Base-by-base conservation (phyloP, 2,888 invertebrate genomes). In the Brachyopa scutellaris region DNA sequence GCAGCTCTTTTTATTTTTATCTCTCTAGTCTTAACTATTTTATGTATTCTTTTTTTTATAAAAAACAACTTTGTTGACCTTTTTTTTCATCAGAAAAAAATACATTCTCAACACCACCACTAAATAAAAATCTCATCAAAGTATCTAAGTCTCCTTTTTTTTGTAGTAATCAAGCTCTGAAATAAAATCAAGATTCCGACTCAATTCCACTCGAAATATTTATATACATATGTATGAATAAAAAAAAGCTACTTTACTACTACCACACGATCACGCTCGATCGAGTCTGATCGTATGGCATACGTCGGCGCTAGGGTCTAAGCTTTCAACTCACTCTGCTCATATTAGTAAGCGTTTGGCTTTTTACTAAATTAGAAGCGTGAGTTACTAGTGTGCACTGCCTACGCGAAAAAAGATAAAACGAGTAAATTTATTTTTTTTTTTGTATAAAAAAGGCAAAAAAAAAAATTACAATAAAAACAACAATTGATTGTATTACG, bases 401-500 rank as follows among this genome's bases (percentile, higher is more conserved):
- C 77, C 59, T 77, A 77, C 82, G 77, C 57, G 70, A 64, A 82
- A 38, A 55, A 33, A 31, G 62, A 47, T 38, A 49, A 33, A 55
- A 7, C 38, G 31, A 70, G 40, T 67, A 47, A 15, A 23, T 17
- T n/a, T 26, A 26, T 26, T 26, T 26, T 26, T 26, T 26, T 26
- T 59, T 59, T 57, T 59, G 38, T 49, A 6, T 33, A 26, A 29
- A 72, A 45, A 23, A 61, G 6, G n/a, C n/a, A 47, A 8, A 45
- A 26, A 76, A 64, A 59, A 15, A 69, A 85, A 84, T 76, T 84
- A 86, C 64, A 78, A 82, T 40, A 77, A 53, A 40, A 59, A 74
- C 62, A 84, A 73, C 33, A 66, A 66, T 64, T 64, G 64, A 66
- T 84, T 76, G 85, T 61, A 87, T 88, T 88, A 85, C 88, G 88